Evolutionary conservation across 2,113 vertebrate genomes (phyloP).

Genomic region (Galemys pyrenaicus): DNA sequence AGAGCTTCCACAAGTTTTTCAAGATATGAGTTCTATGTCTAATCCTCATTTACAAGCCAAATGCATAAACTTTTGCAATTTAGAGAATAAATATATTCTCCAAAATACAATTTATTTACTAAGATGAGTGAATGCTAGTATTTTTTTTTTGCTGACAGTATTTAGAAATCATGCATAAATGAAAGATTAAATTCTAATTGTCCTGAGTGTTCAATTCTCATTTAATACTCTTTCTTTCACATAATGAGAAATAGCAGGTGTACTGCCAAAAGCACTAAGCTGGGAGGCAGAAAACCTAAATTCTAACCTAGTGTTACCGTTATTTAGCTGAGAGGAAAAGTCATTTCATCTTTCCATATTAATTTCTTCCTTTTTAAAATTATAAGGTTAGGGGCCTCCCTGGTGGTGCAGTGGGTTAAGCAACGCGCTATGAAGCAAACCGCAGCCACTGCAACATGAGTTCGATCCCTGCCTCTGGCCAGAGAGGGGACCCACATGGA

Average conservation of each 20-base stretch:
- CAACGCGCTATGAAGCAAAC: too few relatives aligned
- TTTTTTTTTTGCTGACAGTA: background rate
- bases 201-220: background rate
- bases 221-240: conserved; percentile 5
- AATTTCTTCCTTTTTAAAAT: conserved; percentile 4
- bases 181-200: background rate
- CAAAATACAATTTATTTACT: conserved; percentile 11
- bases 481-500: too few relatives aligned
- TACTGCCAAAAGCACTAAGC: background rate
- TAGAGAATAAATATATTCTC: background rate
- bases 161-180: background rate
- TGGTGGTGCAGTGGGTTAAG: too few relatives aligned
- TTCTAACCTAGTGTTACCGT: background rate
- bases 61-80: background rate
- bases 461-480: too few relatives aligned
- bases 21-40: background rate
- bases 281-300: background rate
- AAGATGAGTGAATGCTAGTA: background rate
- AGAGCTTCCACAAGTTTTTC: background rate
- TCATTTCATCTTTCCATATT: background rate
- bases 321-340: background rate
- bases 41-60: background rate
- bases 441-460: too few relatives aligned
- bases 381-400: background rate
- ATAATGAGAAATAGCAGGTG: background rate